Evolutionary conservation across 2,113 vertebrate species (phyloP), one percentile per base, ranked within the genome.

Genomic region (Nycticryphes semicollaris): DNA sequence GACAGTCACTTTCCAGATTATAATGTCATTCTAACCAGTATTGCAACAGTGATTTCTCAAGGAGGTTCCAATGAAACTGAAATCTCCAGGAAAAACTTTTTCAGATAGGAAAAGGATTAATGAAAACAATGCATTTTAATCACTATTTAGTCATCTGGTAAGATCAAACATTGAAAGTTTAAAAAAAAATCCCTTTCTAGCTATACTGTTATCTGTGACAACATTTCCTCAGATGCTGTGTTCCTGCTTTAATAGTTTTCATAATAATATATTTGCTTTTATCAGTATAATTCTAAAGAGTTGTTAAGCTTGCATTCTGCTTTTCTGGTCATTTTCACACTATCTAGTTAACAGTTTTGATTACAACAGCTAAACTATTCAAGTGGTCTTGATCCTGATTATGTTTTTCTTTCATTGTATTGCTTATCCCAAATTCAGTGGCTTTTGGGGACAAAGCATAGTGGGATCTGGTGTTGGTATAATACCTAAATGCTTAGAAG

Each of bases 1-100:
- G 31, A 91, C 57, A 94, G 48, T 30, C 50, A 79, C 41, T 89
- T 91, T 87, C 35, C 35, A 93, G 84, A 80, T 96, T 83, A 70
- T 78, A 70, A 67, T 70, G 59, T 76, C 87, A 80, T 10, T 95
- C 23, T 50, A 66, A 75, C 35, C 18, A 59, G 5, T 14, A 78
- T 51, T 1, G 1, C 48, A 72, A 50, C 16, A 86, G 19, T 33
- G 84, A 85, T 87, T 94, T 94, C 57, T 62, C 57, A 82, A 62
- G 13, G 17, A 95, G 41, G 67, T 60, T 89, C 22, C 47, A 68
- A 84, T 30, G 81, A 72, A 93, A 64, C 1, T 22, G 39, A 93
- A 96, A 24, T 30, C 43, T n/a, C 10, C 33, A 73, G 19, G 48
- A 82, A 60, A 89, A 89, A 12, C 1, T 41, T n/a, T 41, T 76